Conservation (phyloP, 2,888 invertebrate genomes). For the Baronia brevicornis region DNA sequence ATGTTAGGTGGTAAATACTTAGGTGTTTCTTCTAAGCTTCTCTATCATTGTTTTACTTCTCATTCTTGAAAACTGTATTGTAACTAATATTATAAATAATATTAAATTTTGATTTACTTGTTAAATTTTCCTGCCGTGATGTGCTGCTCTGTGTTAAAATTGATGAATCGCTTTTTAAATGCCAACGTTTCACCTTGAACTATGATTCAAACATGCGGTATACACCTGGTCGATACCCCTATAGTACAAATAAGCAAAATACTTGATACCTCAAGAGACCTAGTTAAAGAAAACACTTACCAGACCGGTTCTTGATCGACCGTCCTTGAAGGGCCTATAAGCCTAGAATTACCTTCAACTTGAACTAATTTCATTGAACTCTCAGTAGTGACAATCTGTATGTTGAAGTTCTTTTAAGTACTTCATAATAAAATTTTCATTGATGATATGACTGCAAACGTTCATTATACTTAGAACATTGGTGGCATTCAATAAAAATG, state of each 20-base stretch:
- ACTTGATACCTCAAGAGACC: constrained; percentile 30
- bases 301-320: constrained; percentile 48
- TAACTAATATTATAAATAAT: no score
- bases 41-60: no score
- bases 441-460: no score
- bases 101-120: no score
- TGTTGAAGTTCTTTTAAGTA: constrained; percentile 7
- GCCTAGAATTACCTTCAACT: constrained; percentile 26
- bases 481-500: no score
- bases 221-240: constrained; percentile 37
- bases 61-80: no score
- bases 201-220: constrained; percentile 53
- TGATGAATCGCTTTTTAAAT: constrained; percentile 68
- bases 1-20: no score
- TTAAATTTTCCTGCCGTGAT: no score
- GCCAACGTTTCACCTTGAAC: constrained; percentile 73
- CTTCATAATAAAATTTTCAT: neutral
- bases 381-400: neutral
- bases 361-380: constrained; percentile 22
- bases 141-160: constrained; percentile 25
- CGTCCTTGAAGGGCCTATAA: constrained; percentile 49
- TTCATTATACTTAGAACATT: no score
- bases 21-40: no score
- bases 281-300: constrained; percentile 39
- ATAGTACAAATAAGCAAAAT: constrained; percentile 30